Evolutionary conservation across 2,888 invertebrate genomes (phyloP), one percentile per base, ranked within the genome.

Genomic region (Arge pagana): DNA sequence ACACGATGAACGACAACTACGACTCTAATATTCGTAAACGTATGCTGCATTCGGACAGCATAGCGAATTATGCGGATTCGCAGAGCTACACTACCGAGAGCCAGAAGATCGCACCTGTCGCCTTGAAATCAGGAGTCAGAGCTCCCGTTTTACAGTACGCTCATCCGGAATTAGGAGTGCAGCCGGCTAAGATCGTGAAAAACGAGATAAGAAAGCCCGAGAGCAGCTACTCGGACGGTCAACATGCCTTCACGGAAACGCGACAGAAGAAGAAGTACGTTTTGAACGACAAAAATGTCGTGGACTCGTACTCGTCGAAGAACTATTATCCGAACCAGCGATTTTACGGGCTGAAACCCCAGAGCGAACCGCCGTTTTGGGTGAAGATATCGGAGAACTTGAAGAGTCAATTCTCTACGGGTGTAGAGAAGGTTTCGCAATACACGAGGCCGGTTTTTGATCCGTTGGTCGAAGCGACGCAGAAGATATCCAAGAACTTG

Each of bases 131-230:
- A 61, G 86, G 87, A 23, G 85, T 86, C 0, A 78, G 89, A 31
- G 85, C 87, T 18, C 89, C 90, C 0, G 88, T 90, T 3, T 78
- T 89, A 0, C 89, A 89, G 64, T 90, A 90, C 65, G 89, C 89
- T 1, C 89, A 90, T 69, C 90, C 90, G 0, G 90, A 90, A 63
- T 74, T 89, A 4, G 90, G 89, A 10, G 85, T 88, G 0, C 89
- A 90, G 69, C 86, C 89, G 0, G 89, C 88, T 0, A 86, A 86
- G 48, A 67, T 71, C 7, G 36, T 71, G 7, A 72, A 72, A 49
- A 72, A 64, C 42, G 72, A 72, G 59, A 74, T 68, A 50, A 64
- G 62, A 26, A 64, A 63, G 1, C 68, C 64, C 1, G 71, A 65
- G 52, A 57, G 15, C 19, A 66, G 65, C 39, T 71, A 67, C 45